These are phyloP conservation scores for Lordiphosa clarofinis DNA, from an alignment of 1,140 invertebrate genomes.

Conservation along the genomic window DNA sequence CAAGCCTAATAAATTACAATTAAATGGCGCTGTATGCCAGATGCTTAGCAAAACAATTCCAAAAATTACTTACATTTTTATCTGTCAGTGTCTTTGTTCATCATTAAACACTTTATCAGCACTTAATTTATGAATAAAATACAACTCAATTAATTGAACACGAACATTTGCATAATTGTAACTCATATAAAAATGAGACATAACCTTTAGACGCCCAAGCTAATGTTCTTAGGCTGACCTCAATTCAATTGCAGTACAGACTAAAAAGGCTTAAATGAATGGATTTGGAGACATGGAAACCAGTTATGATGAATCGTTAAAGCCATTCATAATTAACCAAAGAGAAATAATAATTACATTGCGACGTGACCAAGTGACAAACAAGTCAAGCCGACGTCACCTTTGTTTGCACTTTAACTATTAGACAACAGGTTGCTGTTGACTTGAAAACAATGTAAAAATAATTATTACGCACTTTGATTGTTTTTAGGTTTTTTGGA, in stretches of 20 bases:
- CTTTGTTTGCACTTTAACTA: conserved; percentile 38
- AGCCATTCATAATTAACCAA: conserved; percentile 47
- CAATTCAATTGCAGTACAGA: conserved; percentile 39
- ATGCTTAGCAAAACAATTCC: conserved; percentile 31
- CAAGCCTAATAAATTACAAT: conserved; percentile 59
- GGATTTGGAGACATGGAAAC: conserved; percentile 13
- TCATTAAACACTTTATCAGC: conserved; percentile 41
- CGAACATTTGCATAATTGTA: conserved; percentile 40
- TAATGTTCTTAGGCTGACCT: conserved; percentile 25
- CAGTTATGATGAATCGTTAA: conserved; percentile 45
- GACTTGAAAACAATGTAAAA: conserved; percentile 37
- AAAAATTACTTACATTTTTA: conserved; percentile 18
- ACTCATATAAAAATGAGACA: conserved; percentile 14
- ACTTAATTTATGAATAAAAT: conserved; percentile 40
- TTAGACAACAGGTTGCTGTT: conserved; percentile 55
- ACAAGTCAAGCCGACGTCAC: conserved; percentile 28
- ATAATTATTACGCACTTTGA: conserved; percentile 58
- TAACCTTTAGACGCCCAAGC: conserved; percentile 13
- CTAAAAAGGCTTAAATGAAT: conserved; percentile 14
- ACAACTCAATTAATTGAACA: conserved; percentile 16
- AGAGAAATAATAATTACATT: conserved; percentile 8
- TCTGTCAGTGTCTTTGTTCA: too few species aligned
- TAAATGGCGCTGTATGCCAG: conserved; percentile 51
- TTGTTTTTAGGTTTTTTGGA: conserved; percentile 15
- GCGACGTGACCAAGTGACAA: conserved; percentile 24